Evolutionary conservation across 2,888 invertebrate genomes (phyloP), one percentile per base, ranked within the genome.

Genomic region (Piscicola geometra): DNA sequence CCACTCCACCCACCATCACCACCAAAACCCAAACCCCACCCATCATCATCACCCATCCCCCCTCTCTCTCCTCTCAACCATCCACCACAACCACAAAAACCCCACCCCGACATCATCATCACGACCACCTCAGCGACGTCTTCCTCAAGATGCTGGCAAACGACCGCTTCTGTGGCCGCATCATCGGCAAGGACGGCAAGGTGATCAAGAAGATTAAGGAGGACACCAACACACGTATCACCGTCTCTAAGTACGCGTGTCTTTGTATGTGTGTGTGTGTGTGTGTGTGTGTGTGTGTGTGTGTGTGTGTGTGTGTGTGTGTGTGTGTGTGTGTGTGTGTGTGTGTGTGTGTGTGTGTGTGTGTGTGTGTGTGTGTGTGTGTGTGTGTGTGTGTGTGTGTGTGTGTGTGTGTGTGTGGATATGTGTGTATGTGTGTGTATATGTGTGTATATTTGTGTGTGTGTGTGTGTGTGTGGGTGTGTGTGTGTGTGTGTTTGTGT

Each of bases 191-290:
- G 86, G 93, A 92, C 80, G 98, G 98, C 73, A 93, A 93, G 86
- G 96, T 96, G 68, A 97, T 98, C 83, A 98, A 97, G 86, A 90
- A 93, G 84, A 96, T 98, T 83, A 97, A 97, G 94, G 94, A 95
- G 84, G 94, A 97, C 83, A 96, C 97, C 28, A 93, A 94, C 81
- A 94, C 96, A 1, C 94, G 94, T 87, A 96, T 98, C 80, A 94
- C 94, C 70, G 96, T 98, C 74, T 95, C 96, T 81, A 89, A 88
- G 88, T 89, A 56, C n/a, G n/a, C 25, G 60, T 41, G 41, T 41
- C 41, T 41, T 71, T 52, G 56, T 25, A 2, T 1, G 32, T 30
- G n/a, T 71, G 5, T 35, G 36, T 70, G 32, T 70, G 35, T 2
- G 9, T 36, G 41, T 41, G 5, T 69, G 35, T 5, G 32, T 5